A percentile compares a stretch with the other conserved stretches of the same genome.
Evolutionary conservation across 2,797 vertebrate species (phyloP).

Genomic region (Vespertilio murinus): DNA sequence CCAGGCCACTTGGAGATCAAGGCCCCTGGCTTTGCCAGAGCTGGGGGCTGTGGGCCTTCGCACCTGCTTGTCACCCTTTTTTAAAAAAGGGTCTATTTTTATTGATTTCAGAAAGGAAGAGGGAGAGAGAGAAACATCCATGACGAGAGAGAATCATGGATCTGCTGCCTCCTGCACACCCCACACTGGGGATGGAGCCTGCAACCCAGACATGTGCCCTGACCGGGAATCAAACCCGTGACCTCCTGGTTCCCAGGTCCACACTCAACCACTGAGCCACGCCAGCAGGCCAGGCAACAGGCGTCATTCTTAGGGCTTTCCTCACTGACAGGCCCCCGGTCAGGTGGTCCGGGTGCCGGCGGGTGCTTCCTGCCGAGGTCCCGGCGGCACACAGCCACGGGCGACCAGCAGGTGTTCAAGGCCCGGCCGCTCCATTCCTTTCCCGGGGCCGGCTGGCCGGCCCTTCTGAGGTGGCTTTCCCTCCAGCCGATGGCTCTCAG

Average conservation of each 20-base stretch:
- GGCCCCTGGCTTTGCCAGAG: neutral
- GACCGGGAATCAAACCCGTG: too few relatives aligned
- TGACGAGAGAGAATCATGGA: too few relatives aligned
- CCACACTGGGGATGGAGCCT: too few relatives aligned
- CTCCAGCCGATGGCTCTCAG: neutral
- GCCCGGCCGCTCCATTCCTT: neutral
- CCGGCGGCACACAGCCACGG: neutral
- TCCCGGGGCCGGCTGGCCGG: neutral
- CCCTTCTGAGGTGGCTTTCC: neutral
- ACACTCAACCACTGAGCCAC: too few relatives aligned
- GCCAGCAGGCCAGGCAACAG: too few relatives aligned
- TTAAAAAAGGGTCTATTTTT: too few relatives aligned
- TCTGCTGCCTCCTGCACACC: too few relatives aligned
- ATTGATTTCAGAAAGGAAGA: too few relatives aligned
- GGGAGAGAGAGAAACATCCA: too few relatives aligned
- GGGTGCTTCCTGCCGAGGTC: neutral
- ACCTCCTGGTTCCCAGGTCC: too few relatives aligned
- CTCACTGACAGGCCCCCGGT: neutral
- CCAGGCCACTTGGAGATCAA: neutral
- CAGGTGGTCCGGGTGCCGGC: neutral
- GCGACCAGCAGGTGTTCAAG: neutral
- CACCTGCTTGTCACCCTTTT: neutral
- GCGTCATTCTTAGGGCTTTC: neutral
- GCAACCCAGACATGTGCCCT: too few relatives aligned
- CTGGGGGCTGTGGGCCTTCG: neutral